Base-by-base conservation (phyloP, 2,113 vertebrate species). In the Sylvilagus bachmani region DNA sequence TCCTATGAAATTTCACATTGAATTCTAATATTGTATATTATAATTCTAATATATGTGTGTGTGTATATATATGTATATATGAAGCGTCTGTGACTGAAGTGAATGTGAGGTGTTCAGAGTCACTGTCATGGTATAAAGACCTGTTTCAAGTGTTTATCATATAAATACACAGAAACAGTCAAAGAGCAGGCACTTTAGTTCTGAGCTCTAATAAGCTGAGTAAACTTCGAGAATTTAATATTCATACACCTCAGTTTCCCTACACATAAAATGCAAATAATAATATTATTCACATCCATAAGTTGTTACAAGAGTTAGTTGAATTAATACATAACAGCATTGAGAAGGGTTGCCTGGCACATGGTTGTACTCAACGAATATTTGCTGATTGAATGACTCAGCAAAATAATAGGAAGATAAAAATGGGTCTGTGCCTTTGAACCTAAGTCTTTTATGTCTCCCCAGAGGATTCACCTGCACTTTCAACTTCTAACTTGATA, bases 341-440 rank as follows among this genome's bases (percentile, higher is more conserved):
- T 33, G 17, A 77, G 58, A 86, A 79, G 10, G 86, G 12, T 58
- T 12, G 0, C 49, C 25, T 95, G 44, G n/a, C n/a, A 67, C 1
- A 10, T 71, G 36, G 25, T 38, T 25, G 33, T 67, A 12, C 21
- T 90, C 13, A 69, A 31, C 51, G 77, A 96, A 64, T 92, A 84
- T 79, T 78, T 92, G 58, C 16, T 62, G 11, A 84, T 36, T 86
- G 36, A 82, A 78, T 53, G 77, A 53, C 61, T 82, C 58, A 88
- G 24, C 58, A 95, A 19, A 1, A 55, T 25, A 11, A 51, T 2
- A 71, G 25, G 29, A 70, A 51, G 17, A 4, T 7, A 74, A 38
- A 74, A 74, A 36, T 33, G 33, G 31, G 21, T 22, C 21, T 67
- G 19, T 67, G 14, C 7, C 73, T 89, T 91, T 82, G 13, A 66